phyloP scores from a whole-genome alignment of 2,797 vertebrate genomes.

The Myotis vivesi region DNA sequence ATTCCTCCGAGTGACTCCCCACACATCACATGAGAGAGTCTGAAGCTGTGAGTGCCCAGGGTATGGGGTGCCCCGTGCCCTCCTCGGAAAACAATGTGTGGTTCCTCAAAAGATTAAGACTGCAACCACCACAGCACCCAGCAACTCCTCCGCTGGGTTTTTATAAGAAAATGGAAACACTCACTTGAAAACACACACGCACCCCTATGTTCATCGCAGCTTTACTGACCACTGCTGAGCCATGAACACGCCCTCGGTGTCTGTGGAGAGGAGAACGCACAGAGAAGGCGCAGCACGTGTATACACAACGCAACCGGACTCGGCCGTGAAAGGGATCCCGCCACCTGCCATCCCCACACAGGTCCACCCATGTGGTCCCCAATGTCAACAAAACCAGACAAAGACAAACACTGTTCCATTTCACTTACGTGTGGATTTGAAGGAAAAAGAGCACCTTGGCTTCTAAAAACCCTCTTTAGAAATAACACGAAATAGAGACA shows the following conservation, averaged over 20 bases:
- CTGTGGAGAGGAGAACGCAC: fast-evolving
- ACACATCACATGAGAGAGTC: too few relatives aligned
- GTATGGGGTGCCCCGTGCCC: too few relatives aligned
- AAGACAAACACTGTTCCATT: too few relatives aligned
- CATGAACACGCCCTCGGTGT: too few relatives aligned
- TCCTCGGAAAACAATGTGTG: too few relatives aligned
- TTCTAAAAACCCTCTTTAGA: too few relatives aligned
- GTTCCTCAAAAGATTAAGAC: too few relatives aligned
- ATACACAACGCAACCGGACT: fast-evolving
- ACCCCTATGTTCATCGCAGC: not conserved
- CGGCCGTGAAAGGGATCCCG: not conserved
- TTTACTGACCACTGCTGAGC: not conserved
- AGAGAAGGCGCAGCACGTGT: fast-evolving
- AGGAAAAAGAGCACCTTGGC: too few relatives aligned
- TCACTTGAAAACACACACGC: not conserved
- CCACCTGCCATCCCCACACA: not conserved
- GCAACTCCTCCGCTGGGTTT: not conserved
- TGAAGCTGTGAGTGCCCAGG: not conserved
- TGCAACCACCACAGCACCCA: too few relatives aligned
- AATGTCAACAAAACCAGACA: not conserved
- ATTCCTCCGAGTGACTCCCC: too few relatives aligned
- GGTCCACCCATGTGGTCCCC: too few relatives aligned
- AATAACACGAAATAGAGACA: too few relatives aligned
- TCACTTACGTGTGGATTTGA: not conserved
- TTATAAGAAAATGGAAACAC: not conserved